These are phyloP conservation scores for Cygnus olor DNA, from an alignment of 2,797 vertebrate species.

Conservation along the genomic window DNA sequence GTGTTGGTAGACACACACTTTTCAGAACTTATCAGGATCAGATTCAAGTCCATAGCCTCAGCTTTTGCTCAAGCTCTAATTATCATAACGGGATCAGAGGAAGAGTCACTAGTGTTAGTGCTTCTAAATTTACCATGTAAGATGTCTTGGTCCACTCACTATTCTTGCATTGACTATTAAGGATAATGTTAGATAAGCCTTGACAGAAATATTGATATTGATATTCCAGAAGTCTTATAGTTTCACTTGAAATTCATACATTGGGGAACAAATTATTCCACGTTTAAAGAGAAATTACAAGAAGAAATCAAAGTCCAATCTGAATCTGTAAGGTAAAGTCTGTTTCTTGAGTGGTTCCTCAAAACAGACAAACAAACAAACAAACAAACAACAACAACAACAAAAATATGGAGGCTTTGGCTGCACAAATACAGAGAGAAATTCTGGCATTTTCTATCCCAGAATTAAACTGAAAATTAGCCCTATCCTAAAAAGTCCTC, in stretches of 20 bases:
- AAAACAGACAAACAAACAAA: neutral
- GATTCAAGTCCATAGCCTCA: neutral
- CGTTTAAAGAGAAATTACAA: neutral
- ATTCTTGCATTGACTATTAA: neutral
- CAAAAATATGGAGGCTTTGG: neutral
- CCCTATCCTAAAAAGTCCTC: neutral
- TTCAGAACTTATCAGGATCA: neutral
- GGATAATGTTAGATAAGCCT: neutral
- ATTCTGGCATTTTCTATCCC: neutral
- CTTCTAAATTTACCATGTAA: neutral
- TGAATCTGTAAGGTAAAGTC: neutral
- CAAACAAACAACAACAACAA: neutral
- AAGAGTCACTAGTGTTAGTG: neutral
- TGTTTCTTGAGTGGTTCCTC: neutral
- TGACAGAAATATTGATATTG: neutral
- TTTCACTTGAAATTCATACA: neutral
- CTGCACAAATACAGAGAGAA: neutral
- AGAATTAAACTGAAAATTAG: neutral
- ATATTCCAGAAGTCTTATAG: neutral
- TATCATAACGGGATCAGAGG: neutral
- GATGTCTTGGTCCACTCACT: neutral
- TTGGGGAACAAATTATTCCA: neutral
- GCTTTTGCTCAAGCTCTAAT: neutral
- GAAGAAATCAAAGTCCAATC: neutral
- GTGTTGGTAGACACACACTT: rapidly evolving